These are phyloP conservation scores for Drosophila multiciliata DNA, from an alignment of 2,888 invertebrate genomes.

Conservation along the genomic window DNA sequence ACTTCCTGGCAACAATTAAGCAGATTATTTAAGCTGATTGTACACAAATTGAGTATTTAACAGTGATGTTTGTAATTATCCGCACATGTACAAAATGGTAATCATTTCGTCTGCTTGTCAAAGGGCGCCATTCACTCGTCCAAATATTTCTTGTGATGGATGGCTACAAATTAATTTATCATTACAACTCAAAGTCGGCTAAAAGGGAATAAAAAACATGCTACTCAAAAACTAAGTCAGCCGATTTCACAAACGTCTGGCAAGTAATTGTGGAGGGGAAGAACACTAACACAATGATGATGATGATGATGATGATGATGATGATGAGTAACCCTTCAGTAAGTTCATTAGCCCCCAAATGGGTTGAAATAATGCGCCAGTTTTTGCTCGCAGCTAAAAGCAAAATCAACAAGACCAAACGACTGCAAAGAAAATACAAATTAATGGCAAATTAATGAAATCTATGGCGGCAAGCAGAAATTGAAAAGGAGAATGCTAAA, in stretches of 20 bases:
- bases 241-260: constrained; percentile 54
- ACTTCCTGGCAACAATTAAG: not conserved
- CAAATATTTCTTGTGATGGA: constrained; percentile 23
- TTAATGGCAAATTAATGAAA: constrained; percentile 80
- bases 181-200: constrained; percentile 58
- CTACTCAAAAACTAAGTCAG: constrained; percentile 68
- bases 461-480: constrained; percentile 54
- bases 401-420: constrained; percentile 62
- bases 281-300: constrained; percentile 1
- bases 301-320: constrained; percentile 20
- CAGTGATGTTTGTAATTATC: not conserved
- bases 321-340: constrained; percentile 50
- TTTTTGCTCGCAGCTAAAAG: constrained; percentile 60
- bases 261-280: constrained; percentile 5
- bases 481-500: constrained; percentile 32
- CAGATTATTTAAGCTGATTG: not conserved
- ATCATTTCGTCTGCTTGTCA: constrained; percentile 16
- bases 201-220: constrained; percentile 40
- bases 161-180: constrained; percentile 64
- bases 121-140: constrained; percentile 27
- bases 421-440: constrained; percentile 78
- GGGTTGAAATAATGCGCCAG: constrained; percentile 75
- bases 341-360: constrained; percentile 79
- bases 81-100: not conserved
- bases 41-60: not conserved